Conservation (phyloP, 2,888 invertebrate genomes). For the Tetranychus truncatus region DNA sequence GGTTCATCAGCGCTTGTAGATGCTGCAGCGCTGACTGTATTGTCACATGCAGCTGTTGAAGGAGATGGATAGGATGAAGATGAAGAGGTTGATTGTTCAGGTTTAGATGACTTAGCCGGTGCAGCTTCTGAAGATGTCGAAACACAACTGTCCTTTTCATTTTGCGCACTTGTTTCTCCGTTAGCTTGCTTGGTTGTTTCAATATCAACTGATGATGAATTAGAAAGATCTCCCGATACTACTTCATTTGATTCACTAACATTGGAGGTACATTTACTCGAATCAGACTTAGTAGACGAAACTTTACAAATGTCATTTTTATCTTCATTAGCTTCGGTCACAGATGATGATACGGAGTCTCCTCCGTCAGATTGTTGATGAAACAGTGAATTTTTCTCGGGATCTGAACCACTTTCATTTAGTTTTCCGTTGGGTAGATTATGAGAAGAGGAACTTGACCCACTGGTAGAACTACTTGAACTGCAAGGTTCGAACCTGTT, state of each 20-base stretch:
- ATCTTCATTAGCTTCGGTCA: not conserved
- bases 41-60: not conserved
- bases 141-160: constrained; percentile 7
- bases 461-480: constrained; percentile 8
- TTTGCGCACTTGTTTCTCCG: not conserved
- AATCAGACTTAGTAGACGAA: not conserved
- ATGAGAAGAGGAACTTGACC: constrained; percentile 9
- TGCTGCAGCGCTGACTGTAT: not conserved
- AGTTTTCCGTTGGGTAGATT: not conserved
- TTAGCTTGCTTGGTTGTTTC: not conserved
- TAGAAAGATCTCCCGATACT: not conserved
- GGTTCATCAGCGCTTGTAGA: constrained; percentile 11
- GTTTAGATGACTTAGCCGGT: not conserved
- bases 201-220: not conserved
- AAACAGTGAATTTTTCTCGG: not conserved
- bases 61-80: not conserved
- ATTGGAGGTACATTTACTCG: not conserved
- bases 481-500: constrained; percentile 6
- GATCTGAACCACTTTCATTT: not conserved
- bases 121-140: constrained; percentile 10
- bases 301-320: constrained; percentile 6
- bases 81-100: not conserved
- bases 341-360: constrained; percentile 13
- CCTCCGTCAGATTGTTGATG: not conserved
- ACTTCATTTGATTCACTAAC: constrained; percentile 3